Conservation (phyloP, 1,140 invertebrate genomes). For the Prorops nasuta region DNA sequence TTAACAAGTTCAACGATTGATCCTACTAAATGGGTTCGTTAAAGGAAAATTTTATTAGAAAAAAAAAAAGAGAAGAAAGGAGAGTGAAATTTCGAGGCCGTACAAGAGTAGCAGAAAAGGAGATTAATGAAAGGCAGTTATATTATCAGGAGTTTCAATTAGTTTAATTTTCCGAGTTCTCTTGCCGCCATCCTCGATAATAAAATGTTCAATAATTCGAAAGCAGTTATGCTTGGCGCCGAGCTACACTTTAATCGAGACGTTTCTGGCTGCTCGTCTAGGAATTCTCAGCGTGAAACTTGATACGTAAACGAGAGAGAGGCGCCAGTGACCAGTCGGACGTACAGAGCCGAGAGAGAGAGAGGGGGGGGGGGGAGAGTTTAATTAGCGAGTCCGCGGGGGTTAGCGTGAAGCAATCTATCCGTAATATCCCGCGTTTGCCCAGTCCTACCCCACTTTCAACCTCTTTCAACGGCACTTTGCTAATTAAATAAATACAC, state of each 20-base stretch:
- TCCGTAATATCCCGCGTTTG: slow-evolving; percentile 31
- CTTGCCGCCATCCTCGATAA: background rate
- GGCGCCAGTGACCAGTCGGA: background rate
- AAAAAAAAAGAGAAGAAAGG: too few relatives aligned
- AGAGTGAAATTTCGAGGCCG: too few relatives aligned
- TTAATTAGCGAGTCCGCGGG: slow-evolving; percentile 41
- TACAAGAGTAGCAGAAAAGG: too few relatives aligned
- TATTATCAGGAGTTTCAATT: too few relatives aligned
- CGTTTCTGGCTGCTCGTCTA: background rate
- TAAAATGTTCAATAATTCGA: background rate
- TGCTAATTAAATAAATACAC: slow-evolving; percentile 44
- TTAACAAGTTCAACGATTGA: too few relatives aligned
- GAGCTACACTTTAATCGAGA: background rate
- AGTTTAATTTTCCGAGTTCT: too few relatives aligned
- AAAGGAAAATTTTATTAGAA: too few relatives aligned
- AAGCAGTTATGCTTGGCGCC: background rate
- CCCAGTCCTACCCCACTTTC: slow-evolving; percentile 11
- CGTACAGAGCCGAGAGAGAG: too few relatives aligned
- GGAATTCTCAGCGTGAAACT: background rate
- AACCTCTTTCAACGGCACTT: slow-evolving; percentile 12
- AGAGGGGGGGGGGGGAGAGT: too few relatives aligned
- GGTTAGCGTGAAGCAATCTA: slow-evolving; percentile 34
- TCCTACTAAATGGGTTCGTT: too few relatives aligned
- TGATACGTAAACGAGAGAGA: too few relatives aligned
- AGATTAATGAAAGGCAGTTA: too few relatives aligned